Percentiles rank a stretch among this genome's conserved stretches.
Conservation (phyloP, 2,888 invertebrate genomes). For the Orgyia antiqua region DNA sequence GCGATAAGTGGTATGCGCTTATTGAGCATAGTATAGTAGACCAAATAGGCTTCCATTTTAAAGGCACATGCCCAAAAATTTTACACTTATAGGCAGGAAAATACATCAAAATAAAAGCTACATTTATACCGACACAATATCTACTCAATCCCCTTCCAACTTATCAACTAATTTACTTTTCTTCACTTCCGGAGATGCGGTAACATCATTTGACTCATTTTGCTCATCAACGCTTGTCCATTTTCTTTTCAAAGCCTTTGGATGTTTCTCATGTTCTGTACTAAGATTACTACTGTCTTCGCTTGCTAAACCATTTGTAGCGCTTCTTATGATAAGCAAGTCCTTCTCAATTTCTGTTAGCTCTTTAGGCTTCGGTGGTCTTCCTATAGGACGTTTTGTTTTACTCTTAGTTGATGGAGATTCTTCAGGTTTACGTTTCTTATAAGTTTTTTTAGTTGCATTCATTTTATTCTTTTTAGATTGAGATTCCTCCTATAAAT, state of each 20-base stretch:
- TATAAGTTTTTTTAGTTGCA: conserved; percentile 46
- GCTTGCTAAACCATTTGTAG: conserved; percentile 49
- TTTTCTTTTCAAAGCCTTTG: conserved; percentile 44
- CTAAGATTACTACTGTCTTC: conserved; percentile 45
- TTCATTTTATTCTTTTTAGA: conserved; percentile 46
- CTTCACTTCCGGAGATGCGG: conserved; percentile 20
- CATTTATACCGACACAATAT: too few relatives aligned
- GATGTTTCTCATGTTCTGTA: conserved; percentile 33
- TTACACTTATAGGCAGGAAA: too few relatives aligned
- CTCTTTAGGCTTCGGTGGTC: conserved; percentile 52
- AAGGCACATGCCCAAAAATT: too few relatives aligned
- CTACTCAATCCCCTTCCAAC: too few relatives aligned
- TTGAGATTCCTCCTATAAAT: conserved; percentile 53
- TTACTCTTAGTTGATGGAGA: conserved; percentile 46
- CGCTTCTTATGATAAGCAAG: conserved; percentile 59
- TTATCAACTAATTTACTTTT: conserved; percentile 20
- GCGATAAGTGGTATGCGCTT: too few relatives aligned
- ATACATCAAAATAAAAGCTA: too few relatives aligned
- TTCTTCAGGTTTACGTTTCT: conserved; percentile 52
- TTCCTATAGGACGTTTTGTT: conserved; percentile 39
- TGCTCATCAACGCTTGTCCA: conserved; percentile 21
- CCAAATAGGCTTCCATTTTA: too few relatives aligned
- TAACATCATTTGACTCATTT: conserved; percentile 8
- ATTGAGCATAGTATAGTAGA: too few relatives aligned
- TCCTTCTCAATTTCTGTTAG: conserved; percentile 67